Evolutionary conservation across 2,113 vertebrate species (phyloP).

Genomic region (Echinops telfairi): DNA sequence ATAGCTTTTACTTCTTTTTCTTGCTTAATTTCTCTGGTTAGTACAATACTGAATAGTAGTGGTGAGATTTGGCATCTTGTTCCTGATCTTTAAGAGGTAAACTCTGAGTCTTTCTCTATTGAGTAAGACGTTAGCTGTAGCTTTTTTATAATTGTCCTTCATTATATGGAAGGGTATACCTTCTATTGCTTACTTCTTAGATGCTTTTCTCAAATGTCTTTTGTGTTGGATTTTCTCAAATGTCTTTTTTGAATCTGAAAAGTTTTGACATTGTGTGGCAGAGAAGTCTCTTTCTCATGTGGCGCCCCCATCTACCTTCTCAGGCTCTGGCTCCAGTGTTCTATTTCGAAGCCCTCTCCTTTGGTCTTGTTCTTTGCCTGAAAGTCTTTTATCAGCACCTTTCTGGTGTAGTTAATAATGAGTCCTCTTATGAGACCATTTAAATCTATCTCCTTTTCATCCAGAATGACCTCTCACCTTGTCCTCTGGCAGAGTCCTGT

Average conservation of each 20-base stretch:
- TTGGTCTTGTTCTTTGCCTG: neutral
- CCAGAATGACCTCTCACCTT: neutral
- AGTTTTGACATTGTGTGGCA: neutral
- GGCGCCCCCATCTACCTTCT: neutral
- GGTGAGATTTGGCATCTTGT: neutral
- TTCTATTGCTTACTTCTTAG: neutral
- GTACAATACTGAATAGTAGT: neutral
- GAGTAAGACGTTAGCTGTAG: neutral
- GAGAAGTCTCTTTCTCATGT: constrained; percentile 14
- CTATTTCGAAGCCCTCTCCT: neutral
- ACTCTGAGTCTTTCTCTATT: neutral
- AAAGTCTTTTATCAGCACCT: neutral
- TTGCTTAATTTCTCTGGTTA: neutral
- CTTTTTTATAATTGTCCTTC: neutral
- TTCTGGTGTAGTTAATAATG: neutral
- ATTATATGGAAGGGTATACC: neutral
- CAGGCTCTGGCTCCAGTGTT: constrained; percentile 4
- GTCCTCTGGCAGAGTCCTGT: neutral
- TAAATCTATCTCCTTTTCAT: constrained; percentile 17
- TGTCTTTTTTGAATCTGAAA: no score
- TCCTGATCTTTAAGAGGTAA: neutral
- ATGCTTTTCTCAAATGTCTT: neutral
- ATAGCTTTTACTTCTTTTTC: neutral
- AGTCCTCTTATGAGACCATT: neutral
- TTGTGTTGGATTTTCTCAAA: neutral